Conservation (phyloP, 2,888 invertebrate species). For the Rhamphomyia laevipes region DNA sequence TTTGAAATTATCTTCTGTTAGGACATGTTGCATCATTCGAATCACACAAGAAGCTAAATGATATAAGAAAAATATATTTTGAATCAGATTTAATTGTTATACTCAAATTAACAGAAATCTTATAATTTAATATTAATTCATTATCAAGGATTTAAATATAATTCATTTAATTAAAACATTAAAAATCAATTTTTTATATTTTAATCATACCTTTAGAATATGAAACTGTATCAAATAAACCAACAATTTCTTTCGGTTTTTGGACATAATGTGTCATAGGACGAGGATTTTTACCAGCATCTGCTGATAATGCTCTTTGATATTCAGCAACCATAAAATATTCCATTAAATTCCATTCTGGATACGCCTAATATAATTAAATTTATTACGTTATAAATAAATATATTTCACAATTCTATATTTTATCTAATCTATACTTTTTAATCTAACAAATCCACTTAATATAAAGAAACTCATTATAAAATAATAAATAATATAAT, state of each 20-base stretch:
- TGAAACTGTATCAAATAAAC: constrained; percentile 74
- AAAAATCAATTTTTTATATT: too few relatives aligned
- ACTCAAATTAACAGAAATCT: too few relatives aligned
- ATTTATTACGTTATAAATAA: too few relatives aligned
- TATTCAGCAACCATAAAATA: constrained; percentile 63
- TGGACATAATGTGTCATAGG: constrained; percentile 72
- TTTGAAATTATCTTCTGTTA: constrained; percentile 43
- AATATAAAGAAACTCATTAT: too few relatives aligned
- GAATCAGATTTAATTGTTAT: not conserved
- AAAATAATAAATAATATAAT: too few relatives aligned
- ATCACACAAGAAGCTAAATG: constrained; percentile 45
- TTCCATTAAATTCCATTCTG: constrained; percentile 61
- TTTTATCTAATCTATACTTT: too few relatives aligned
- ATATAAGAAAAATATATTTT: not conserved
- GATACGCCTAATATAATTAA: too few relatives aligned
- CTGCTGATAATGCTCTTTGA: constrained; percentile 58
- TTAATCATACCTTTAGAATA: constrained; percentile 80
- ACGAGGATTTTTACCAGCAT: constrained; percentile 63
- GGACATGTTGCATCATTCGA: constrained; percentile 54
- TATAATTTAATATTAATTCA: too few relatives aligned
- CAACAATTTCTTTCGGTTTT: constrained; percentile 69
- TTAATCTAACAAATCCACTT: too few relatives aligned
- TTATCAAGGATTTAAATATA: too few relatives aligned
- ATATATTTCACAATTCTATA: too few relatives aligned
- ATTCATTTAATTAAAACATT: too few relatives aligned